Percentiles rank a stretch among this genome's conserved stretches.
Conservation (phyloP, 37 sponge, comb jelly and placozoan genomes). For the Spongilla lacustris region DNA sequence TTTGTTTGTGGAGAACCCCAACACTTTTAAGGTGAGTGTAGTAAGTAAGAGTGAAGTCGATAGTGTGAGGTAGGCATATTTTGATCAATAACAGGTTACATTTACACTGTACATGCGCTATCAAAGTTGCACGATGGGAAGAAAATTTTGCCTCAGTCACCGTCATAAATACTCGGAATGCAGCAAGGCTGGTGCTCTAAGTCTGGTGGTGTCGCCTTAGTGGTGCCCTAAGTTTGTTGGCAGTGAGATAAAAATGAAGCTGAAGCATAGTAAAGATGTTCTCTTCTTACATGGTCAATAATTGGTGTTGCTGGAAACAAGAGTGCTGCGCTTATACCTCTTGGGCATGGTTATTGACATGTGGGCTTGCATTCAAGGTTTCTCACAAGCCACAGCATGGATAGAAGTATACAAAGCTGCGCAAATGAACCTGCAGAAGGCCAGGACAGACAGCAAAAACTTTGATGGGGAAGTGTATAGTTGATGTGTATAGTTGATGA, state of each 20-base stretch:
- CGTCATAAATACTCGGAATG: too few relatives aligned
- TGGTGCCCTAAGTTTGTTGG: too few relatives aligned
- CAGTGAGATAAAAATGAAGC: neutral
- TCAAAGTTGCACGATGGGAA: neutral
- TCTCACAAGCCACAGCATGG: neutral
- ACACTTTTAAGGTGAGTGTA: neutral
- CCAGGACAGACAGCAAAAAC: neutral
- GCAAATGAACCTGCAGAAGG: neutral
- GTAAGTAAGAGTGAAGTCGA: neutral
- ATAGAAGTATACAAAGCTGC: neutral
- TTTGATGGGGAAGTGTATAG: too few relatives aligned
- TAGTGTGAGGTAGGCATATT: neutral
- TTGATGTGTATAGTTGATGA: too few relatives aligned
- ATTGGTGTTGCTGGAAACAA: neutral
- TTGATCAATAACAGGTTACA: neutral
- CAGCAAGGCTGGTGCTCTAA: too few relatives aligned
- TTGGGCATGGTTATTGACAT: neutral
- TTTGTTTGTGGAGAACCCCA: neutral
- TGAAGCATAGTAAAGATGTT: neutral
- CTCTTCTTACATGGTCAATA: neutral
- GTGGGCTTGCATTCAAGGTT: neutral
- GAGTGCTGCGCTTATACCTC: neutral
- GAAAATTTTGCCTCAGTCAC: neutral
- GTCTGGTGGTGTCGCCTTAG: too few relatives aligned
- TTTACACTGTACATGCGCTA: neutral